Evolutionary conservation across 2,113 vertebrate species (phyloP), one percentile per base, ranked within the genome.

Genomic region (Brachionichthys hirsutus): DNA sequence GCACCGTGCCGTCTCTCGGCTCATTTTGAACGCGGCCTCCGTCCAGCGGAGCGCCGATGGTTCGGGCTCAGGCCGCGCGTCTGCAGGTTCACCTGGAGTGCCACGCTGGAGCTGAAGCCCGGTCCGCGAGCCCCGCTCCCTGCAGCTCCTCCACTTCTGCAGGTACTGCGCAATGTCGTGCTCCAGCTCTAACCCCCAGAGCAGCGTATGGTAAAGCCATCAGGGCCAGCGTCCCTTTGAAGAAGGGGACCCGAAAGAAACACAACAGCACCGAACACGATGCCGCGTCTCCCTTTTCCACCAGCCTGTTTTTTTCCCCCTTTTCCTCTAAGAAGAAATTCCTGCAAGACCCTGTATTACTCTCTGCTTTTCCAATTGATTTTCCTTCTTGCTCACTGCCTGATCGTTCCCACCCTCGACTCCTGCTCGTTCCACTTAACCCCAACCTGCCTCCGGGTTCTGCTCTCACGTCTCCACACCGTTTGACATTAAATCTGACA

Each of bases 361-460:
- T 84, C 22, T 85, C 87, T 88, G 85, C 84, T 89, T 87, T 88
- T 88, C 79, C 82, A 84, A 84, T 88, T 75, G 83, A 53, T 68
- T 73, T 67, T 50, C 47, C 64, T 41, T 54, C 52, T 41, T 20
- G 48, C 36, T 64, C 20, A 1, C 69, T 60, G 53, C 19, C 69
- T 42, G 54, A 61, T 67, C 52, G 53, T 63, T 69, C 62, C 47
- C 53, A 59, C 55, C 48, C 50, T 55, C 16, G n/a, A 40, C 20
- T 41, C 54, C 30, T 53, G 44, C 9, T 20, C 24, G 41, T 43
- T 80, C 50, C 46, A 77, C 48, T 72, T 71, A 76, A 67, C 41
- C 67, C 60, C 62, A 49, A 66, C 34, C 43, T 69, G 49, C 48
- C 73, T 78, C 51, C 45, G 10, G 19, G 36, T 30, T 40, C 45